Base-by-base conservation (phyloP, 2,888 invertebrate species). In the Zeuzera pyrina region DNA sequence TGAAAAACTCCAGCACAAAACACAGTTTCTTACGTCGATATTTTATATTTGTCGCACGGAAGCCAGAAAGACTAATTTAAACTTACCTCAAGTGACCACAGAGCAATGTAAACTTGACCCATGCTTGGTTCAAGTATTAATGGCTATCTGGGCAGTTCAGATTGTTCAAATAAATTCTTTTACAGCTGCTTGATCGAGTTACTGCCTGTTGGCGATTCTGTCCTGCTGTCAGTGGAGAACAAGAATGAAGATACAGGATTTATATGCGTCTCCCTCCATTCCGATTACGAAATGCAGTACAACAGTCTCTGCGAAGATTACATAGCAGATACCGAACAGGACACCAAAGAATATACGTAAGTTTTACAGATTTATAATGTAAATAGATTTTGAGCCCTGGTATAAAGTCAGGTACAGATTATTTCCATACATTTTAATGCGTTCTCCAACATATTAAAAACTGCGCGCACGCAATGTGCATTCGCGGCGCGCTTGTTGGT, bases 151-250 rank as follows among this genome's bases (percentile, higher is more conserved):
- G n/a, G n/a, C n/a, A n/a, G n/a, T n/a, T n/a, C n/a, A n/a, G n/a
- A n/a, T n/a, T n/a, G n/a, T n/a, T n/a, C n/a, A 21, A 21, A 31
- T 33, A 3, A 14, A 28, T 26, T 31, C 4, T 24, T 23, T 30
- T 23, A 5, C 56, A 79, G 79, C 2, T 78, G 56, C 29, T 15
- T 77, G 0, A 24, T 73, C 0, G 69, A 69, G 1, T 45, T 53
- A 0, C 41, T 77, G 0, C 15, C 52, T 0, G 25, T 55, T 0
- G 71, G 66, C 2, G 68, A 61, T 2, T 12, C 34, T 0, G 45
- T 59, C 1, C 21, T 70, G 0, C 36, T 71, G 0, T 59, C 62
- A 0, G 60, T 65, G 2, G 68, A 73, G 1, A 32, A 41, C 12
- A 43, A 0, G 55, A 52, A 0, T 60, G 1, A 30, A 31, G 40